These are phyloP conservation scores for Athalia cordata DNA, from an alignment of 2,888 invertebrate genomes.

Conservation along the genomic window DNA sequence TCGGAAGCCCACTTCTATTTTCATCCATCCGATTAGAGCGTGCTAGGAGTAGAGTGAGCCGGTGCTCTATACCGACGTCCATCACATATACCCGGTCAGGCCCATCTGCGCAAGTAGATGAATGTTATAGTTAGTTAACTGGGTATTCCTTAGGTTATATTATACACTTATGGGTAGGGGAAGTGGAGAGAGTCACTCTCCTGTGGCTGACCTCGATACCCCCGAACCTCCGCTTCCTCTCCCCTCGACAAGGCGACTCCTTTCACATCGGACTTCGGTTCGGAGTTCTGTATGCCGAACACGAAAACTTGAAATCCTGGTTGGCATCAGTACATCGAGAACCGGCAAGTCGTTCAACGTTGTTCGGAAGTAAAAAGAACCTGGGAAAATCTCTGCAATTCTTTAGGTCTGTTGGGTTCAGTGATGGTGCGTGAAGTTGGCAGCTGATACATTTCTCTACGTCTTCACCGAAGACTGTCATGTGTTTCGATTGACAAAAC, in stretches of 20 bases:
- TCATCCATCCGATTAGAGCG: conserved; percentile 47
- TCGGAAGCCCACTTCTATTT: conserved; percentile 57
- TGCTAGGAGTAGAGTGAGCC: conserved; percentile 5
- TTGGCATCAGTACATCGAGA: conserved; percentile 34
- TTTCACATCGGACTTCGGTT: conserved; percentile 71
- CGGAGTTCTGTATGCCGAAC: conserved; percentile 60
- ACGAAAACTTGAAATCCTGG: conserved; percentile 24
- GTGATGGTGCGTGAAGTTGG: too few species aligned
- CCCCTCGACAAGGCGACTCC: conserved; percentile 60
- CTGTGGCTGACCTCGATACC: conserved; percentile 65
- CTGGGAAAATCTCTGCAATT: not conserved
- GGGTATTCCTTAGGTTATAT: not conserved
- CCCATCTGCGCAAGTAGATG: conserved; percentile 7
- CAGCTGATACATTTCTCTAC: too few species aligned
- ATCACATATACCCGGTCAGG: conserved; percentile 9
- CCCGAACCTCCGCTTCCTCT: conserved; percentile 55
- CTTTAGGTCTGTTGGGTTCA: not conserved
- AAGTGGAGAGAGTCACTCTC: conserved; percentile 54
- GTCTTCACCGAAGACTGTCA: too few species aligned
- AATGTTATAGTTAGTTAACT: not conserved
- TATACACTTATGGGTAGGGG: conserved; percentile 39
- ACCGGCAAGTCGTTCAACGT: conserved; percentile 20
- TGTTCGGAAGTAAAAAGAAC: conserved; percentile 1
- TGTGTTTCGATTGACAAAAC: too few species aligned
- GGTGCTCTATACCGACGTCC: not conserved